These are phyloP conservation scores for Carterocephalus palaemon DNA, from an alignment of 2,888 invertebrate species.

Conservation along the genomic window DNA sequence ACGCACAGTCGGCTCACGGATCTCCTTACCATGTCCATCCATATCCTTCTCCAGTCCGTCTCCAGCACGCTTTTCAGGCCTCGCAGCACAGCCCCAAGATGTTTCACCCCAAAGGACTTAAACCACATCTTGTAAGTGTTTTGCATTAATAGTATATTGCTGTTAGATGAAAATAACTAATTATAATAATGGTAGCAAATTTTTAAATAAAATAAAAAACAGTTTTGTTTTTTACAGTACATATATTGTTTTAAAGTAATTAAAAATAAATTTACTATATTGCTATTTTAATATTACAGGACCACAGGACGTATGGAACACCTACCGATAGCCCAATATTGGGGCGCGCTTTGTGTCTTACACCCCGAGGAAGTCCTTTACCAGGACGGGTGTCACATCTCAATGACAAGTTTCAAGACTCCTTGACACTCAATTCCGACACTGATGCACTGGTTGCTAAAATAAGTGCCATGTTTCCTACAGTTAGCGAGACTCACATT, in stretches of 20 bases:
- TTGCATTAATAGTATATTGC: background rate
- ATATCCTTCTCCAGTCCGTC: constrained; percentile 79
- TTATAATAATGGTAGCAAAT: background rate
- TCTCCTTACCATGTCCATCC: constrained; percentile 88
- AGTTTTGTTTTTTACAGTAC: too few species aligned
- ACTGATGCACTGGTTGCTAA: constrained; percentile 87
- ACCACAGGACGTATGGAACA: constrained; percentile 56
- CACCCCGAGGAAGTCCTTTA: constrained; percentile 70
- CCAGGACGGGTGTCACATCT: constrained; percentile 71
- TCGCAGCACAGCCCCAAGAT: constrained; percentile 75
- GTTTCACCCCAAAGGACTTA: constrained; percentile 81
- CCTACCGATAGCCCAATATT: constrained; percentile 69
- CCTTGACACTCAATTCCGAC: constrained; percentile 81
- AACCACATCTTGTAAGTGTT: constrained; percentile 76
- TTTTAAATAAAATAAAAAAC: too few species aligned
- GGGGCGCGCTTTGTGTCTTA: constrained; percentile 69
- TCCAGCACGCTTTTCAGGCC: constrained; percentile 81
- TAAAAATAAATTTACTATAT: too few species aligned
- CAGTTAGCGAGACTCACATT: constrained; percentile 93
- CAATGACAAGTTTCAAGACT: constrained; percentile 79
- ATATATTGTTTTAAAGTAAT: too few species aligned
- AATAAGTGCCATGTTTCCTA: constrained; percentile 93
- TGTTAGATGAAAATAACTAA: too few species aligned
- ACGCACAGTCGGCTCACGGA: constrained; percentile 77
- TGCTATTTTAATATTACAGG: constrained; percentile 51